Evolutionary conservation across 2,888 invertebrate genomes (phyloP).

Genomic region (Cremastobaeus sp.): DNA sequence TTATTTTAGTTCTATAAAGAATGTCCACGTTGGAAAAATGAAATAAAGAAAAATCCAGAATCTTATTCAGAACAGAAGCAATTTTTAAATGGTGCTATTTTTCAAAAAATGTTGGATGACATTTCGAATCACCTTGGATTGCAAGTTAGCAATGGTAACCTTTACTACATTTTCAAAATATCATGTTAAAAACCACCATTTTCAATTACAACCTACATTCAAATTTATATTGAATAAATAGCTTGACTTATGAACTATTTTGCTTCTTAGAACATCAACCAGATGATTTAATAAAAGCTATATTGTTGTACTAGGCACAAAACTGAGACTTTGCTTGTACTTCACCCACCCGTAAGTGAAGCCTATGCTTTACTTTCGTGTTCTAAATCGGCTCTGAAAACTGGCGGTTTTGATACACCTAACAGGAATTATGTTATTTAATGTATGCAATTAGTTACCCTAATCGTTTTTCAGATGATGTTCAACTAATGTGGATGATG

Average conservation of each 20-base stretch:
- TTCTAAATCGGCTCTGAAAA: too few species aligned
- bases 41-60: constrained; percentile 84
- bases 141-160: constrained; percentile 75
- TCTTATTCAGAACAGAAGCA: constrained; percentile 81
- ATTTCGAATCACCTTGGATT: constrained; percentile 83
- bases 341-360: too few species aligned
- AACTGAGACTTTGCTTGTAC: too few species aligned
- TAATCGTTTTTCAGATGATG: constrained; percentile 81
- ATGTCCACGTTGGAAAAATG: constrained; percentile 84
- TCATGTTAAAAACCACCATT: background rate
- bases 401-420: too few species aligned
- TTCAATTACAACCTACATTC: too few species aligned
- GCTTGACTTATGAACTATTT: constrained; percentile 4
- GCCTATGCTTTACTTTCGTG: too few species aligned
- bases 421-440: too few species aligned
- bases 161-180: background rate
- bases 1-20: constrained; percentile 87
- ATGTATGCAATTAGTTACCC: too few species aligned
- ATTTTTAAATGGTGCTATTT: constrained; percentile 80
- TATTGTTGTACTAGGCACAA: too few species aligned
- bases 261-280: too few species aligned
- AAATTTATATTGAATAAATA: background rate
- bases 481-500: constrained; percentile 84
- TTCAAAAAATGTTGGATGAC: constrained; percentile 81
- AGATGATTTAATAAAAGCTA: too few species aligned